A percentile compares a stretch with the other conserved stretches of the same genome.
These are phyloP conservation scores for Lontra canadensis DNA, from an alignment of 2,113 vertebrate species.

Conservation along the genomic window DNA sequence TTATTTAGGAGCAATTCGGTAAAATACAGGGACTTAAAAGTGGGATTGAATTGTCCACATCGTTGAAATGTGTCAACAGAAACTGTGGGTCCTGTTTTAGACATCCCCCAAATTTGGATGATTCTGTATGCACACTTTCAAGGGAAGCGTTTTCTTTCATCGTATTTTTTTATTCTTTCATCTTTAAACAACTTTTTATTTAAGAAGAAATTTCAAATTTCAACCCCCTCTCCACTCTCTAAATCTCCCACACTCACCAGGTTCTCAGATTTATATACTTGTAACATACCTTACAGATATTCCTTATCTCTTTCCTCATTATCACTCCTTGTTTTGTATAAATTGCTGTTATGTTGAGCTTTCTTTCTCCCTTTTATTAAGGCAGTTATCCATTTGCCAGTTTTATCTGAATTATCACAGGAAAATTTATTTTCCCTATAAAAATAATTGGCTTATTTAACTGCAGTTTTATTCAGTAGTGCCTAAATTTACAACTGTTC, in stretches of 20 bases:
- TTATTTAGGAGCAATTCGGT: neutral
- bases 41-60: neutral
- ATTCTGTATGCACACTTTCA: neutral
- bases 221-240: constrained; percentile 62
- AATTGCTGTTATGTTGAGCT: constrained; percentile 80
- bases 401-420: constrained; percentile 86
- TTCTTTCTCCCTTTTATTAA: constrained; percentile 83
- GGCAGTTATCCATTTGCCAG: constrained; percentile 83
- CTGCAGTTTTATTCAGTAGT: constrained; percentile 84
- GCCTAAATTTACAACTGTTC: constrained; percentile 82
- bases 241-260: constrained; percentile 60
- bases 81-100: neutral
- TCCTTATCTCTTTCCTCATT: constrained; percentile 74
- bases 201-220: constrained; percentile 65
- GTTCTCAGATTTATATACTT: constrained; percentile 75
- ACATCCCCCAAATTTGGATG: neutral
- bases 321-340: constrained; percentile 84
- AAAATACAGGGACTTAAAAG: neutral
- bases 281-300: constrained; percentile 73
- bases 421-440: constrained; percentile 86
- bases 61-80: neutral
- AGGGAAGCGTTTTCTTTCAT: neutral
- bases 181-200: neutral
- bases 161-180: neutral
- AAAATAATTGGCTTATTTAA: constrained; percentile 87